Evolutionary conservation across 2,113 vertebrate species (phyloP).

Genomic region (Anguilla japonica): DNA sequence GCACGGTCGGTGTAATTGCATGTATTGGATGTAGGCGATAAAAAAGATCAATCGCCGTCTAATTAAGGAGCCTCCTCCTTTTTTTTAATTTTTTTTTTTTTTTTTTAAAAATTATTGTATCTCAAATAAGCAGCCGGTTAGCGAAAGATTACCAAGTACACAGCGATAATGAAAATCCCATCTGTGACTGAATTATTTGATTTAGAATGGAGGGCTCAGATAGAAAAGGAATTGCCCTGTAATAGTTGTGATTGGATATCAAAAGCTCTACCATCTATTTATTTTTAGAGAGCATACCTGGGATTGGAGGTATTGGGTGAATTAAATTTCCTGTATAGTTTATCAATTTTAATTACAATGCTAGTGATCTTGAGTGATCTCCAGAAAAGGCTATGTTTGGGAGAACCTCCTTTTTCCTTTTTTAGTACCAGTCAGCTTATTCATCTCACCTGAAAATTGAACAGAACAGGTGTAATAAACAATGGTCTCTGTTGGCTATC

Average conservation of each 20-base stretch:
- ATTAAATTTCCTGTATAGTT: conserved; percentile 13
- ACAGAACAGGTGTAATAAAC: background rate
- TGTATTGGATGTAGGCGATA: background rate
- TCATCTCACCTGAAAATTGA: background rate
- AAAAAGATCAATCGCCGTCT: background rate
- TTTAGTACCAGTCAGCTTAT: conserved; percentile 8
- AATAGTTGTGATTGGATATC: background rate
- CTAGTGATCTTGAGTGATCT: conserved; percentile 7
- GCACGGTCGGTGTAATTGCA: background rate
- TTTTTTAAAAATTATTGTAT: background rate
- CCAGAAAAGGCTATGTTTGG: background rate
- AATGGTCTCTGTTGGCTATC: background rate
- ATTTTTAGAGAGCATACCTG: background rate
- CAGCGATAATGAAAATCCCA: background rate
- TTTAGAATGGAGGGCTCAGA: background rate
- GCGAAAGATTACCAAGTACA: background rate
- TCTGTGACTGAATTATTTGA: background rate
- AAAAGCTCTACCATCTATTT: background rate
- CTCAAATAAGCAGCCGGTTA: background rate
- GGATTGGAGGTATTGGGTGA: background rate
- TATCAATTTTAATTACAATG: conserved; percentile 31
- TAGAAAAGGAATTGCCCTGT: background rate
- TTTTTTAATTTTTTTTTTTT: background rate
- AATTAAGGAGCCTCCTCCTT: background rate
- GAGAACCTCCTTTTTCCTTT: background rate